phyloP scores from a whole-genome alignment of 2,797 vertebrate genomes.

The Trachurus trachurus region DNA sequence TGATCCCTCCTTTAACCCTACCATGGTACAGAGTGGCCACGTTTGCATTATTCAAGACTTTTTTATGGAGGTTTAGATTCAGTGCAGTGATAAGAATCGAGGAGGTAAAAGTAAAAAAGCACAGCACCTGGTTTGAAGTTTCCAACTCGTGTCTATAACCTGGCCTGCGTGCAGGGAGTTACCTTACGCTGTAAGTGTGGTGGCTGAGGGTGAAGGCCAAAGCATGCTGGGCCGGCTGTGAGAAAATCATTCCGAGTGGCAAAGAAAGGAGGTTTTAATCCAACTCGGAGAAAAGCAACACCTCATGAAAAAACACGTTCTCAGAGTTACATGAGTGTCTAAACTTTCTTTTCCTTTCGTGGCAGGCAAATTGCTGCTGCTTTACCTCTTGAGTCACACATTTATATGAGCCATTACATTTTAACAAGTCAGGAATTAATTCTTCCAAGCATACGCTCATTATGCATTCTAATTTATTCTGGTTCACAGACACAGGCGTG shows the following conservation, averaged over 20 bases:
- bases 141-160: constrained; percentile 55
- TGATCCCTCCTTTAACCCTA: constrained; percentile 6
- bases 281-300: constrained; percentile 10
- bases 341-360: constrained; percentile 19
- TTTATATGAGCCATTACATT: constrained; percentile 22
- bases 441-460: constrained; percentile 35
- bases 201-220: constrained; percentile 43
- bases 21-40: background rate
- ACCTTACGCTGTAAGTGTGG: constrained; percentile 35
- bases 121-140: constrained; percentile 32
- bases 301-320: background rate
- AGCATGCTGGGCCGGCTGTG: constrained; percentile 10
- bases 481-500: constrained; percentile 39
- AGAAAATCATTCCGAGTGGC: background rate
- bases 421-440: constrained; percentile 27
- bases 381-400: constrained; percentile 26
- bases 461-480: constrained; percentile 61
- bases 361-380: constrained; percentile 1
- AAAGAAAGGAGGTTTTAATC: background rate
- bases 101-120: constrained; percentile 32
- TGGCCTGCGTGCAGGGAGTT: constrained; percentile 38
- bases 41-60: constrained; percentile 25
- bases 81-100: constrained; percentile 26
- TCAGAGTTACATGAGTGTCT: constrained; percentile 12
- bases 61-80: constrained; percentile 21